Conservation (phyloP, 2,888 invertebrate species). For the Drosophila mimetica region DNA sequence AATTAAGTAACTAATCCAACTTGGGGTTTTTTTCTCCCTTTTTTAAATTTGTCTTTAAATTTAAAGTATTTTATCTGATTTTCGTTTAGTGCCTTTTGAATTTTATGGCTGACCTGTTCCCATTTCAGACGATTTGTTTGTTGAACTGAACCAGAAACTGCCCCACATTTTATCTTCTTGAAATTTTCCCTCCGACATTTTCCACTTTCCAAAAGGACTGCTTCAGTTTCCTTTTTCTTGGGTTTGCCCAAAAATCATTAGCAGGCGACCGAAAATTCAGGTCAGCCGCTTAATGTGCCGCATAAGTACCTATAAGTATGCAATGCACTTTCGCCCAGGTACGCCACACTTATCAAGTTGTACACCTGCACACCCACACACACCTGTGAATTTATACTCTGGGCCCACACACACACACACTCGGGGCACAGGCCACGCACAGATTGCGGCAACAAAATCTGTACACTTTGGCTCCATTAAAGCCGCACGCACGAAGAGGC, state of each 20-base stretch:
- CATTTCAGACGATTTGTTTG: conserved; percentile 18
- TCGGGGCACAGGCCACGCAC: conserved; percentile 31
- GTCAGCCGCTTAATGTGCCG: conserved; percentile 70
- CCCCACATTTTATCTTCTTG: conserved; percentile 23
- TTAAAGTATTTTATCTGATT: not conserved
- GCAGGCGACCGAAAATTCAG: conserved; percentile 55
- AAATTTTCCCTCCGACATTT: conserved; percentile 6
- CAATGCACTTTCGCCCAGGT: conserved; percentile 61
- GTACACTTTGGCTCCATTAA: conserved; percentile 47
- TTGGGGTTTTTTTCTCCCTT: not conserved
- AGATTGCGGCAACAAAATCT: conserved; percentile 47
- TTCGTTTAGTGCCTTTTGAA: not conserved
- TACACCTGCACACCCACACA: conserved; percentile 13
- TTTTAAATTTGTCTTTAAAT: not conserved
- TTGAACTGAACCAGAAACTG: conserved; percentile 12
- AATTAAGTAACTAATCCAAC: not conserved
- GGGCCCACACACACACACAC: not conserved
- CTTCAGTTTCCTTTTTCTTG: conserved; percentile 30
- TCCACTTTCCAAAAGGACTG: not conserved
- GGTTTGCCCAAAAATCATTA: conserved; percentile 55
- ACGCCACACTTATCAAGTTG: conserved; percentile 21
- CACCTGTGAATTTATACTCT: conserved; percentile 9
- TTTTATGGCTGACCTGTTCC: conserved; percentile 4
- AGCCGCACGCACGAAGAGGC: conserved; percentile 49
- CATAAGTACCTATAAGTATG: conserved; percentile 77